Conservation (phyloP, 2,888 invertebrate species). For the Epiperipatus broadwayi region DNA sequence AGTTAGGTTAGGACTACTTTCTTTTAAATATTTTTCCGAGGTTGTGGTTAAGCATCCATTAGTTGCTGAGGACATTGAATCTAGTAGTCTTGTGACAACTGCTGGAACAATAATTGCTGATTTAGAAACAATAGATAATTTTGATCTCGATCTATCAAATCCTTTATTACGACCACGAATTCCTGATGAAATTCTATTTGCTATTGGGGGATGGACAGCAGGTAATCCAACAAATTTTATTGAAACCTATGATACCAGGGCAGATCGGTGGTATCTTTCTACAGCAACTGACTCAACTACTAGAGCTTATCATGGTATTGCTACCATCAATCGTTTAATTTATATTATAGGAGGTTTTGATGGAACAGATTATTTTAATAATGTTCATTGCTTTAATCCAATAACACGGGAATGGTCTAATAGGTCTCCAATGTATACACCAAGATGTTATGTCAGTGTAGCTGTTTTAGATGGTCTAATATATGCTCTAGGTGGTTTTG, state of each 20-base stretch:
- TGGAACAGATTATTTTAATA: constrained; percentile 30
- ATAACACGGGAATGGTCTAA: constrained; percentile 26
- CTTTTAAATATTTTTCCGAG: constrained; percentile 37
- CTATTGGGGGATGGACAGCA: constrained; percentile 40
- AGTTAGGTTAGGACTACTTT: constrained; percentile 45
- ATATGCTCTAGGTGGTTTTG: constrained; percentile 29
- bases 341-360: constrained; percentile 34
- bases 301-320: constrained; percentile 56
- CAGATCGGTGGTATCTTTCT: constrained; percentile 54
- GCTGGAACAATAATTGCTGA: constrained; percentile 37
- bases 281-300: constrained; percentile 45
- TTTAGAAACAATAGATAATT: constrained; percentile 30
- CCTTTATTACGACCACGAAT: constrained; percentile 47
- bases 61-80: constrained; percentile 30
- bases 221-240: constrained; percentile 53
- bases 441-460: constrained; percentile 45
- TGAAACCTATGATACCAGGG: constrained; percentile 31
- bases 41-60: constrained; percentile 10
- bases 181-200: constrained; percentile 34
- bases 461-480: constrained; percentile 23
- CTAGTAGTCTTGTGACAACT: constrained; percentile 36
- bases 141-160: constrained; percentile 30
- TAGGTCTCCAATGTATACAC: constrained; percentile 31
- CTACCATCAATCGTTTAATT: constrained; percentile 24
- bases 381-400: constrained; percentile 27